phyloP scores from a whole-genome alignment of 2,113 vertebrate genomes.

The Gallinago media region DNA sequence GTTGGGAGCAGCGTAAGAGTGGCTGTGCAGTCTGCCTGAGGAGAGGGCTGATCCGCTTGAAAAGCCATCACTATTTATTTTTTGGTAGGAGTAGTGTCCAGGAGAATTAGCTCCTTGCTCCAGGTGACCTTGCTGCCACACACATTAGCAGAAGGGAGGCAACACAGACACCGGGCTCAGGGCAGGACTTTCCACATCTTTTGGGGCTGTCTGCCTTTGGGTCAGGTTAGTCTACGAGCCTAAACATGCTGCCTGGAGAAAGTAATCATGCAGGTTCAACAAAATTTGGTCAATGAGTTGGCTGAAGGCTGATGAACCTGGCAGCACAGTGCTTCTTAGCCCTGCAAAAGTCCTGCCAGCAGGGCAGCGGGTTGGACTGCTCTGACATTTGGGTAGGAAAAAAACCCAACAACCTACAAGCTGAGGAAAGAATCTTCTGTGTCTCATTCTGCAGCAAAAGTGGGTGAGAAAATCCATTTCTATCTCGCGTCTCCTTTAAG shows the following conservation, averaged over 20 bases:
- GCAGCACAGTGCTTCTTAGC: not conserved
- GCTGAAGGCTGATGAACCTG: not conserved
- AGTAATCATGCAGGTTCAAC: rapidly evolving
- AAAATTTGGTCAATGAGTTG: not conserved
- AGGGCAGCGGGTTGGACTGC: not conserved
- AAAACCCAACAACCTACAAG: not conserved
- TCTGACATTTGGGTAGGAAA: not conserved
- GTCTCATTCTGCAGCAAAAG: not conserved
- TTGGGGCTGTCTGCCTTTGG: not conserved
- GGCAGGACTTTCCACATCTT: not conserved
- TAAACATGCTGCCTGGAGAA: not conserved
- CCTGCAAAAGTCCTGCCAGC: not conserved
- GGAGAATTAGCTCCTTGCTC: not conserved
- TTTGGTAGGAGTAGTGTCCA: not conserved
- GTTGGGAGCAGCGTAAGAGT: not conserved
- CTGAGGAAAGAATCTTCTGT: not conserved
- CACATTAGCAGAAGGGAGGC: rapidly evolving
- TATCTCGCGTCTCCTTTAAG: not conserved
- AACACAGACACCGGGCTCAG: not conserved
- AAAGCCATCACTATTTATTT: not conserved
- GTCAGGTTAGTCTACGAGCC: not conserved
- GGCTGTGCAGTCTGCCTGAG: not conserved
- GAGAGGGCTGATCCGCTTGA: not conserved
- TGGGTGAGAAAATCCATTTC: not conserved
- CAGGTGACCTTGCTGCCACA: not conserved